Conservation (phyloP, 2,888 invertebrate genomes). For the Himalopsyche kuldschensis region DNA sequence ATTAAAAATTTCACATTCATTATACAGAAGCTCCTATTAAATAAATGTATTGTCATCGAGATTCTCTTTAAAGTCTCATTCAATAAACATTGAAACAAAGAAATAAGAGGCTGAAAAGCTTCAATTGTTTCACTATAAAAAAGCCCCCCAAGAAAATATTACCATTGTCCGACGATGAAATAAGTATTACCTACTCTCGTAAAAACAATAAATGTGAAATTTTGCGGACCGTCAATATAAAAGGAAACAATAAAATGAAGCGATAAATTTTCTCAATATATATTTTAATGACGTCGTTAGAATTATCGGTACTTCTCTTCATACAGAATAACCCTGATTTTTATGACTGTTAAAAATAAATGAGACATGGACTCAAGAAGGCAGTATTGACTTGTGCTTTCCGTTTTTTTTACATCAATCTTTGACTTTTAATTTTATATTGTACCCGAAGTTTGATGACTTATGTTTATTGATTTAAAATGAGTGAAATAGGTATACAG, state of each 20-base stretch:
- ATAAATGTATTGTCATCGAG: too few relatives aligned
- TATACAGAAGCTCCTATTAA: too few relatives aligned
- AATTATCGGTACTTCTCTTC: background rate
- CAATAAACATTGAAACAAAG: background rate
- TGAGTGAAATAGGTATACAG: too few relatives aligned
- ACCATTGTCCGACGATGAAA: background rate
- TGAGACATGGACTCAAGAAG: background rate
- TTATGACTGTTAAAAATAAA: background rate
- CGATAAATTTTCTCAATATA: background rate
- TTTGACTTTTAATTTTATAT: too few relatives aligned
- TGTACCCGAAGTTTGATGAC: too few relatives aligned
- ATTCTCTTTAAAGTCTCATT: background rate
- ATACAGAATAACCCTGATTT: background rate
- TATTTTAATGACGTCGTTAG: background rate
- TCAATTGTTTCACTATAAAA: background rate
- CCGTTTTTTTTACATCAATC: background rate
- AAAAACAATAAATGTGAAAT: background rate
- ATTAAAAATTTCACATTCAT: too few relatives aligned
- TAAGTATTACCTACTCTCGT: background rate
- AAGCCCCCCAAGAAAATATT: background rate
- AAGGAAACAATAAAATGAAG: background rate
- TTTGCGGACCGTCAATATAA: background rate
- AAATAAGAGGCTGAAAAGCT: background rate
- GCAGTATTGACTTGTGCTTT: background rate
- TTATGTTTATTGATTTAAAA: too few relatives aligned